Percentiles rank a stretch among this genome's conserved stretches.
Evolutionary conservation across 2,888 invertebrate genomes (phyloP).

Genomic region (Cataglyphis albicans): DNA sequence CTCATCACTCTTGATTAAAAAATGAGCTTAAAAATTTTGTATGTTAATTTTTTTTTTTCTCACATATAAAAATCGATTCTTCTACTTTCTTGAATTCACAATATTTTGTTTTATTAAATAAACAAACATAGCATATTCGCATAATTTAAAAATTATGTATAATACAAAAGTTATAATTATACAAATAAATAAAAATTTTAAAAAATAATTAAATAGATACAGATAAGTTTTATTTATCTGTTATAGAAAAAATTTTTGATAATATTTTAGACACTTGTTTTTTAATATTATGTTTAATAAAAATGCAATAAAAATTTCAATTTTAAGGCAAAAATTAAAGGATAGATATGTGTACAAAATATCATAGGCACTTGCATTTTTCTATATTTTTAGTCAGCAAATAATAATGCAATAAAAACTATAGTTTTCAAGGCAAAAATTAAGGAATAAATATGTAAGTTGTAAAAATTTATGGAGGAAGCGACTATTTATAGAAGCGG

Average conservation of each 20-base stretch:
- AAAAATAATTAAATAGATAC: not conserved
- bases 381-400: not conserved
- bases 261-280: not conserved
- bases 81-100: not conserved
- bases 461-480: not conserved
- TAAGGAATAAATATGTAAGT: not conserved
- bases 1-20: not conserved
- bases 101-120: not conserved
- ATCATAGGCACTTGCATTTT: not conserved
- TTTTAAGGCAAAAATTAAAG: not conserved
- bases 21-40: not conserved
- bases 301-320: not conserved
- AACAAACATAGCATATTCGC: not conserved
- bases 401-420: not conserved
- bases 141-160: not conserved
- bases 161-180: conserved; percentile 6
- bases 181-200: not conserved
- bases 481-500: not conserved
- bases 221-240: not conserved
- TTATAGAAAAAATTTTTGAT: not conserved
- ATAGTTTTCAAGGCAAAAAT: not conserved
- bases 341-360: not conserved
- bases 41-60: not conserved
- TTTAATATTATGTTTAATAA: not conserved
- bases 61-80: not conserved